Evolutionary conservation across 2,797 vertebrate species (phyloP).

Genomic region (Scomberomorus guttatus): DNA sequence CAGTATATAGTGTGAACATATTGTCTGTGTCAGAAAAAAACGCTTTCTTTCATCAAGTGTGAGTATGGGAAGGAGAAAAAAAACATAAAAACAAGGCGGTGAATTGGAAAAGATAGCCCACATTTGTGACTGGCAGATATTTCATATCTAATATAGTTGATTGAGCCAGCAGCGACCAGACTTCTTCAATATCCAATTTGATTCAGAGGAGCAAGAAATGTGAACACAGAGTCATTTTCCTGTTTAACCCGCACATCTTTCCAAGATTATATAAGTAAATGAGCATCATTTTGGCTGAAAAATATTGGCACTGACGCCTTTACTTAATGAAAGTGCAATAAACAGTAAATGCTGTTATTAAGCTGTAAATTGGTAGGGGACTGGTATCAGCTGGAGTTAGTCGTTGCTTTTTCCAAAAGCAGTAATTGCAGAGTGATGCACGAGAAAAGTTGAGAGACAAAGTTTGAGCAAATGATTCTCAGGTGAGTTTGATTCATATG

Average conservation of each 20-base stretch:
- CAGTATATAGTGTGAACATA: constrained; percentile 13
- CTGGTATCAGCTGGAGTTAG: background rate
- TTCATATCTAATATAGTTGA: constrained; percentile 56
- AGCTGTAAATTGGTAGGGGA: background rate
- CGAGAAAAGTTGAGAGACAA: constrained; percentile 1
- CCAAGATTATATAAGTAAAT: constrained; percentile 4
- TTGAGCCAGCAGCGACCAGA: constrained; percentile 31
- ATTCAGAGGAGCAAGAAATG: constrained; percentile 32
- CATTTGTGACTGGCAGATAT: constrained; percentile 41
- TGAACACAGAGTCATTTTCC: background rate
- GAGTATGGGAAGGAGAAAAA: background rate
- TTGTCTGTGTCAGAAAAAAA: constrained; percentile 12
- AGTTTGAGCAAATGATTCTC: constrained; percentile 3
- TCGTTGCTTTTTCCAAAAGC: background rate
- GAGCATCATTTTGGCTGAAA: background rate
- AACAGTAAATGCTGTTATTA: constrained; percentile 13
- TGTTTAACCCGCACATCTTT: constrained; percentile 23
- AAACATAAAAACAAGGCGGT: background rate
- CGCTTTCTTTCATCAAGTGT: constrained; percentile 38
- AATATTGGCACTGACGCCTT: constrained; percentile 4
- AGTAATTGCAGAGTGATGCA: background rate
- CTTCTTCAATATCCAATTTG: constrained; percentile 37
- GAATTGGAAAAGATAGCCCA: constrained; percentile 20
- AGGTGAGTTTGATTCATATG: background rate
- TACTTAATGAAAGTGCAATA: constrained; percentile 17